Conservation (phyloP, 37 sponge, comb jelly and placozoan species). For the Theonella swinhoei region DNA sequence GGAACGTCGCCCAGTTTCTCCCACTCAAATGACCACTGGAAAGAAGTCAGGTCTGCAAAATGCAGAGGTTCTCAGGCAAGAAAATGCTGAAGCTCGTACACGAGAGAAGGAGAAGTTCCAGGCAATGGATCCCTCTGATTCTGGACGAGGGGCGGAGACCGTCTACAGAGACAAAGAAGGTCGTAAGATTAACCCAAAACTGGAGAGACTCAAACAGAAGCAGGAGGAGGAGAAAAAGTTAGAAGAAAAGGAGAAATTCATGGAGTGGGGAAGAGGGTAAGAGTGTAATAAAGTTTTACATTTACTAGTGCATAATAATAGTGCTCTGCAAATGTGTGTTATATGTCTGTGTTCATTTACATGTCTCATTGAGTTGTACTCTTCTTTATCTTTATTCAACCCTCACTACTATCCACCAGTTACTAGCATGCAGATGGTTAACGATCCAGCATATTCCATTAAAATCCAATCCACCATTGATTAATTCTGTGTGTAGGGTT, state of each 20-base stretch:
- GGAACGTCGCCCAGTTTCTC: not conserved
- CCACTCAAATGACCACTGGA: constrained; percentile 27
- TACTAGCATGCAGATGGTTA: too few relatives aligned
- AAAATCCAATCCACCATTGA: too few relatives aligned
- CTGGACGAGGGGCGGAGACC: constrained; percentile 69
- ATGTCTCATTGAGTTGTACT: too few relatives aligned
- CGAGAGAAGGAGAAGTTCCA: constrained; percentile 14
- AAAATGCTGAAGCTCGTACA: constrained; percentile 12
- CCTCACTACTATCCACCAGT: too few relatives aligned
- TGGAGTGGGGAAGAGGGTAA: constrained; percentile 94
- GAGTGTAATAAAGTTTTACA: too few relatives aligned
- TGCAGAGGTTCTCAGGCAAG: constrained; percentile 24
- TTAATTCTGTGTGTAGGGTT: constrained; percentile 47
- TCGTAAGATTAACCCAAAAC: constrained; percentile 65
- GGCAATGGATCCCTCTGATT: constrained; percentile 36
- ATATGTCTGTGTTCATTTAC: too few relatives aligned
- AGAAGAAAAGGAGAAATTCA: constrained; percentile 75
- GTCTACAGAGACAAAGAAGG: constrained; percentile 90
- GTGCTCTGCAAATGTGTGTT: too few relatives aligned
- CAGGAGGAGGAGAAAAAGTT: constrained; percentile 72
- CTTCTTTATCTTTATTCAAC: too few relatives aligned
- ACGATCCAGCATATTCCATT: too few relatives aligned
- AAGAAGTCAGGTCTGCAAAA: constrained; percentile 66
- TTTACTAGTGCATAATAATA: too few relatives aligned
- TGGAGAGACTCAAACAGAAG: constrained; percentile 55